These are phyloP conservation scores for Styela clava DNA, from an alignment of 23 tunicate genomes.

Conservation along the genomic window DNA sequence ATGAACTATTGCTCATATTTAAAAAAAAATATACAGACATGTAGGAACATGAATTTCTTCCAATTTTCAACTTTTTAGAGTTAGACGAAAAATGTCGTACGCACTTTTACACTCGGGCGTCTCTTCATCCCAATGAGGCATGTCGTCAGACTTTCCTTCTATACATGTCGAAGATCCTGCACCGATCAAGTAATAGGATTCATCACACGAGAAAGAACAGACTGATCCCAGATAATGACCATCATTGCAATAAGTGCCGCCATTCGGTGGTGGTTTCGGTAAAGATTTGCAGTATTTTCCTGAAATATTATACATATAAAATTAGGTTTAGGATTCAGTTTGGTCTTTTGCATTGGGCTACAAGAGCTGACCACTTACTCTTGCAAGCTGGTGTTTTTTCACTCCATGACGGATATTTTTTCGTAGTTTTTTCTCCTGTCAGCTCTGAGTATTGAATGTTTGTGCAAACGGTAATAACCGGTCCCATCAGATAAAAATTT, in stretches of 20 bases:
- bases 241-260: neutral
- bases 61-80: no score
- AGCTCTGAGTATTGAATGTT: neutral
- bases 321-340: neutral
- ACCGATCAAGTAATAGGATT: neutral
- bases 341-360: no score
- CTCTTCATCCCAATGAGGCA: neutral
- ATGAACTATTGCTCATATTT: no score
- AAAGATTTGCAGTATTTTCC: neutral
- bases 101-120: neutral
- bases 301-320: no score
- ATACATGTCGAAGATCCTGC: neutral
- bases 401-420: neutral
- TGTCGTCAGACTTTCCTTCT: neutral
- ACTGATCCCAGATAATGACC: neutral
- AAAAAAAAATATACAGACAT: no score
- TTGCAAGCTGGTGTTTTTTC: neutral
- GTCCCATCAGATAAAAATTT: neutral
- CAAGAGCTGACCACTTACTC: no score
- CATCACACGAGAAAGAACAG: conserved; percentile 8
- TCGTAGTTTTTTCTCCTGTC: neutral
- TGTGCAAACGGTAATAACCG: neutral
- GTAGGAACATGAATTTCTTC: no score
- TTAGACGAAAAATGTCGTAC: no score
- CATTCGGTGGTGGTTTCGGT: conserved; percentile 1